Percentiles rank a stretch among this genome's conserved stretches.
phyloP scores from a whole-genome alignment of 2,113 vertebrate genomes.

The Cariama cristata region DNA sequence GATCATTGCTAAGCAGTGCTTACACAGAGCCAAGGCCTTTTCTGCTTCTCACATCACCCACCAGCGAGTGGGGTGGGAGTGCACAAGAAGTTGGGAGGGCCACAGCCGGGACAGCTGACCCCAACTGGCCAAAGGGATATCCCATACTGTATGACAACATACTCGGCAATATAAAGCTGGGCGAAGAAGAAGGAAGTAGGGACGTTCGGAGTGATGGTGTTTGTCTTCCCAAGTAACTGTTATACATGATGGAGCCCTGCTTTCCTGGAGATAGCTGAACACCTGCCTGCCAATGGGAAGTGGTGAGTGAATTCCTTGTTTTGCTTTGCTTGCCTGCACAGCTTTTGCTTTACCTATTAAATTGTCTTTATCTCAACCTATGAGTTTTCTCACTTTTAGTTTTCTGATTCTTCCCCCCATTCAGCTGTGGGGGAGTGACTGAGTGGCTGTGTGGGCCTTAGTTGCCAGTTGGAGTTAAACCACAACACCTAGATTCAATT shows the following conservation, averaged over 20 bases:
- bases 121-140: no score
- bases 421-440: neutral
- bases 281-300: no score
- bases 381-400: neutral
- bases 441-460: neutral
- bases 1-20: no score
- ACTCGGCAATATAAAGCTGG: neutral
- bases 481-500: neutral
- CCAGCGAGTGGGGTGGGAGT: no score
- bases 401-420: neutral
- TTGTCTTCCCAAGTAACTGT: neutral
- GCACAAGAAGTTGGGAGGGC: no score
- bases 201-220: accelerated
- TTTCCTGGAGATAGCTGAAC: neutral
- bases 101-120: no score
- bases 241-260: no score
- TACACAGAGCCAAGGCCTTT: no score
- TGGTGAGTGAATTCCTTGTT: no score
- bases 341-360: neutral
- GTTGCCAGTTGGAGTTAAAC: neutral
- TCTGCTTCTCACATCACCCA: no score
- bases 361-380: neutral
- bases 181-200: neutral
- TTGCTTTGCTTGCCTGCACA: no score
- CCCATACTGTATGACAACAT: no score